These are phyloP conservation scores for Medauroidea extradentata DNA, from an alignment of 1,140 invertebrate species.

Conservation along the genomic window DNA sequence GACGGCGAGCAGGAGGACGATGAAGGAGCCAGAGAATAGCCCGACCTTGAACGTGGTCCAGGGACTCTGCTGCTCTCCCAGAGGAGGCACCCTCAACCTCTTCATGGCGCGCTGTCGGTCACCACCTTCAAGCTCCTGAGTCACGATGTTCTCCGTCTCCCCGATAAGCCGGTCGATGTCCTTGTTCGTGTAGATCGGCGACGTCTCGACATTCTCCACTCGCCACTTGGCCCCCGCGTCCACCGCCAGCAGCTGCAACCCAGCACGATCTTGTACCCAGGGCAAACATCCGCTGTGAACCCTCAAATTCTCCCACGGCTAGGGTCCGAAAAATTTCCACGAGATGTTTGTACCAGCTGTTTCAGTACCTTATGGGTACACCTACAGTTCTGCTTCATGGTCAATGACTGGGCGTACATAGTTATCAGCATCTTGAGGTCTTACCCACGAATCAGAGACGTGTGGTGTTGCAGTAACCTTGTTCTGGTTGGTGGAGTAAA, in stretches of 20 bases:
- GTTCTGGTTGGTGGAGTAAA: no score
- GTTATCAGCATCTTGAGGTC: no score
- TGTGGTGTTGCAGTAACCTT: no score
- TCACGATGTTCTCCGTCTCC: conserved; percentile 91
- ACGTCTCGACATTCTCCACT: conserved; percentile 85
- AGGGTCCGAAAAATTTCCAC: no score
- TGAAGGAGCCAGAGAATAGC: conserved; percentile 74
- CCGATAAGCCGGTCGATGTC: conserved; percentile 95
- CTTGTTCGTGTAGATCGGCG: conserved; percentile 95
- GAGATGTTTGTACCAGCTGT: no score
- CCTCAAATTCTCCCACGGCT: no score
- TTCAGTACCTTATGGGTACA: no score
- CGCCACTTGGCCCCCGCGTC: conserved; percentile 83
- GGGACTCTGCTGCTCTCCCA: conserved; percentile 87
- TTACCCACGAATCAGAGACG: no score
- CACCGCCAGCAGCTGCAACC: conserved; percentile 62
- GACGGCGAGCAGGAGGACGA: conserved; percentile 69
- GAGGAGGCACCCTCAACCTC: conserved; percentile 87
- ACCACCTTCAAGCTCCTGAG: conserved; percentile 88
- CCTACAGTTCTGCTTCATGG: no score
- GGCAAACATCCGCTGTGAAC: no score
- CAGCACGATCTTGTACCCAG: no score
- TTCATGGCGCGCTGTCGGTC: conserved; percentile 98
- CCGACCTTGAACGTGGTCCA: conserved; percentile 85
- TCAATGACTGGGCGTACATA: no score